Base-by-base conservation (phyloP, 2,113 vertebrate species). In the Amblyopsis rosae region DNA sequence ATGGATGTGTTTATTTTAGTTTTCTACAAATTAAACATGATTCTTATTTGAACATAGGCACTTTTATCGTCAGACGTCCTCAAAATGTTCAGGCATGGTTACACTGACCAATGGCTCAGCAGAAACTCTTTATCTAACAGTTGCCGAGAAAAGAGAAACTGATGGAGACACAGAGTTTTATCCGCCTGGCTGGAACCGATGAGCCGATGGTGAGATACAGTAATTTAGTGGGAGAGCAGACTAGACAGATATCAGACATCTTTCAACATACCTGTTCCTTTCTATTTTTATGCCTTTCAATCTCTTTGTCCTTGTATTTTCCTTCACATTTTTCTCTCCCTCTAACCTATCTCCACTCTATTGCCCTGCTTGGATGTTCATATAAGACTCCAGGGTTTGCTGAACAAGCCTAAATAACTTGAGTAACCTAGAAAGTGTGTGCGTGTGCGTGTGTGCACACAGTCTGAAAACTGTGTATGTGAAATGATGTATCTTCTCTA, bases 371-470 rank as follows among this genome's bases (percentile, higher is more conserved):
- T 75, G 63, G 65, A 76, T 85, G 63, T 82, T 85, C 82, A 64
- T 66, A 76, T 85, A 86, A 86, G 82, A 76, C 84, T 77, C 84
- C 64, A 70, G 85, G 85, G 86, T 82, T 60, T 55, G 67, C 79
- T 66, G 60, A 63, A 46, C 62, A 56, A 72, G 54, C 72, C 66
- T 65, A 67, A 33, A 59, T 51, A 74, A 55, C 65, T 68, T 73
- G 76, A 69, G 62, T 59, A 71, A 78, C 70, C 62, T 61, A 55
- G 26, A 60, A 26, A 32, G 61, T 66, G 58, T 73, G 41, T 11
- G 2, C 19, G 19, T 16, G 3, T 15, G 15, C 9, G 53, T 13
- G 62, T 53, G 50, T 19, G 47, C 41, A 19, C 3, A 26, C 26
- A 26, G 26, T 26, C 26, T 26, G 26, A 26, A 26, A 26, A 26